These are phyloP conservation scores for Nephrocerus scutellatus DNA, from an alignment of 2,888 invertebrate species.

Conservation along the genomic window DNA sequence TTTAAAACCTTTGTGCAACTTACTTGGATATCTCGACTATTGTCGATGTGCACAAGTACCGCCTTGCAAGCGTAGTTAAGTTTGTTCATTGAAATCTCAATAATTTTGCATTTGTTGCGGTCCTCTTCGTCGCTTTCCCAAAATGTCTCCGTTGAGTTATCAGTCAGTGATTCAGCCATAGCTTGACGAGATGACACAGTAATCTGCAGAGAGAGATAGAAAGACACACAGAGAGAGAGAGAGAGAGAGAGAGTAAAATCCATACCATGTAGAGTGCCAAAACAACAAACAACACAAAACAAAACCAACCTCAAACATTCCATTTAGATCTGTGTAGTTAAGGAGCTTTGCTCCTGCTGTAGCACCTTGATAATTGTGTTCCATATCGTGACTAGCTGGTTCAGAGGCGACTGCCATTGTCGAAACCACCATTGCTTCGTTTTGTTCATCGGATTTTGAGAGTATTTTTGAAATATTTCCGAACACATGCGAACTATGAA, in stretches of 20 bases:
- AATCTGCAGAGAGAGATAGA: conserved; percentile 56
- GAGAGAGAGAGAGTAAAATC: too few species aligned
- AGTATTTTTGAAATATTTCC: conserved; percentile 93
- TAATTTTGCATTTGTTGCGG: conserved; percentile 81
- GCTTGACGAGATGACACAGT: conserved; percentile 89
- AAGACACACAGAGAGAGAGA: too few species aligned
- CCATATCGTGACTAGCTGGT: conserved; percentile 31
- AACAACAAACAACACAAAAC: conserved; percentile 2
- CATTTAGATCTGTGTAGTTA: conserved; percentile 41
- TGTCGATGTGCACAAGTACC: conserved; percentile 87
- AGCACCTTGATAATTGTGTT: conserved; percentile 32
- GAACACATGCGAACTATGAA: conserved; percentile 86
- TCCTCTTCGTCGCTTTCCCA: conserved; percentile 99
- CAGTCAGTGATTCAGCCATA: conserved; percentile 87
- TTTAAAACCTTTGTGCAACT: too few species aligned
- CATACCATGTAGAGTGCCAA: too few species aligned
- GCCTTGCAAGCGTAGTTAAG: conserved; percentile 48
- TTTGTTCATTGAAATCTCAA: conserved; percentile 61
- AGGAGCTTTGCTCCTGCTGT: conserved; percentile 36
- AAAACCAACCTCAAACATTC: conserved; percentile 41
- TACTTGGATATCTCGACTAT: conserved; percentile 84
- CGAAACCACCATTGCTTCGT: conserved; percentile 47
- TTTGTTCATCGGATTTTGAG: conserved; percentile 80
- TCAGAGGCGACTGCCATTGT: conserved; percentile 26
- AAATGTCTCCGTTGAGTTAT: conserved; percentile 94